These are phyloP conservation scores for Probosciger aterrimus DNA, from an alignment of 2,113 vertebrate genomes.

Conservation along the genomic window DNA sequence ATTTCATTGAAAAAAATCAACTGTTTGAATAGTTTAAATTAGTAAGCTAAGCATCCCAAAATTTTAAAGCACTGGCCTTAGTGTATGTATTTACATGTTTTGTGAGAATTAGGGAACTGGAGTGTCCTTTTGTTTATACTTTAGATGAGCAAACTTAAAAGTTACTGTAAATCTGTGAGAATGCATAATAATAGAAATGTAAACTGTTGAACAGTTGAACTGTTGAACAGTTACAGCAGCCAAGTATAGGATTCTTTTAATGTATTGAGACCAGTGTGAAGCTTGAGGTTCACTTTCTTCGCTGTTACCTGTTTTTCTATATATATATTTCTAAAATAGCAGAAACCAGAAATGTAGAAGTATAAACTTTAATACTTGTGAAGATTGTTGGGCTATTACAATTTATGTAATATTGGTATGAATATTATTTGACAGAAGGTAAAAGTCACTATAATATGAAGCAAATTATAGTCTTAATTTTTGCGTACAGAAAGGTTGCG, in stretches of 20 bases:
- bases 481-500: not conserved
- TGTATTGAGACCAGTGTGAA: not conserved
- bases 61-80: not conserved
- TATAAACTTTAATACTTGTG: not conserved
- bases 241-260: not conserved
- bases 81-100: not conserved
- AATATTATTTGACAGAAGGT: not conserved
- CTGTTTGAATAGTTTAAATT: not conserved
- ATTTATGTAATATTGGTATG: not conserved
- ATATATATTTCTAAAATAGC: not conserved
- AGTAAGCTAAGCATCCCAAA: not conserved
- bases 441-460: not conserved
- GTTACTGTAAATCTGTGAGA: not conserved
- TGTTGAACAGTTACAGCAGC: not conserved
- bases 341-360: not conserved
- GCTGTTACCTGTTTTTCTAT: not conserved
- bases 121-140: not conserved
- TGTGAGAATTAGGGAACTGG: not conserved
- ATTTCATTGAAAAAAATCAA: not conserved
- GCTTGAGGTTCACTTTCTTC: not conserved
- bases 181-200: not conserved
- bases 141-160: not conserved
- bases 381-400: not conserved
- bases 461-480: not conserved
- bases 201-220: not conserved